Evolutionary conservation across 1,140 invertebrate genomes (phyloP).

Genomic region (Drosophila melanica): DNA sequence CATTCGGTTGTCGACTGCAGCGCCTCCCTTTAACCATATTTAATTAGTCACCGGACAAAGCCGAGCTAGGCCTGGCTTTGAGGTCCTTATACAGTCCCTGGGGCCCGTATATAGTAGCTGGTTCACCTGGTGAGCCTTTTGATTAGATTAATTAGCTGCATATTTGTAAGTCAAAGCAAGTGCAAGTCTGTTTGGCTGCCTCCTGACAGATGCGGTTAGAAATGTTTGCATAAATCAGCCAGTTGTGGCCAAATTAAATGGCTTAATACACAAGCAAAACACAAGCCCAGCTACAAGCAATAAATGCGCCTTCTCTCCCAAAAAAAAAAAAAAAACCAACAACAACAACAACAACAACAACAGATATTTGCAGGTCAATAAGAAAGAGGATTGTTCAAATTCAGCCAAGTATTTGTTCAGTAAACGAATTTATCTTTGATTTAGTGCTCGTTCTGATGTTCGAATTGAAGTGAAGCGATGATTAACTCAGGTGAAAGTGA

Average conservation of each 20-base stretch:
- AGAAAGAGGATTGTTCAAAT: too few species aligned
- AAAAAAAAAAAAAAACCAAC: too few species aligned
- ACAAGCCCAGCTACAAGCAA: too few species aligned
- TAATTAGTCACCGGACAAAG: constrained; percentile 28
- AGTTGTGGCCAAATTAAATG: not conserved
- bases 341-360: too few species aligned
- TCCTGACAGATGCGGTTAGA: not conserved
- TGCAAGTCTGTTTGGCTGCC: not conserved
- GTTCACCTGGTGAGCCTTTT: constrained; percentile 12
- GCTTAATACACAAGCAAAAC: not conserved
- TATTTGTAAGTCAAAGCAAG: not conserved
- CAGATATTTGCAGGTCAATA: too few species aligned
- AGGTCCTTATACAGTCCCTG: not conserved
- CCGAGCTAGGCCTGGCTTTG: constrained; percentile 11
- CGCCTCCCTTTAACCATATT: constrained; percentile 16
- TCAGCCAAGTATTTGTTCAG: too few species aligned
- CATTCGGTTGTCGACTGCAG: too few species aligned
- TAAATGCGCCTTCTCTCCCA: too few species aligned
- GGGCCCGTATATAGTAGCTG: not conserved
- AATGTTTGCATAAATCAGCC: not conserved
- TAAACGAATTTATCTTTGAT: too few species aligned
- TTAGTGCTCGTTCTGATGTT: too few species aligned
- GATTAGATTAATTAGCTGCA: constrained; percentile 29
- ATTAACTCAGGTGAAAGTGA: not conserved
- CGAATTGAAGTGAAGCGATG: not conserved